A percentile compares a stretch with the other conserved stretches of the same genome.
These are phyloP conservation scores for Microcebus jonahi DNA, from an alignment of 2,113 vertebrate genomes.

Conservation along the genomic window DNA sequence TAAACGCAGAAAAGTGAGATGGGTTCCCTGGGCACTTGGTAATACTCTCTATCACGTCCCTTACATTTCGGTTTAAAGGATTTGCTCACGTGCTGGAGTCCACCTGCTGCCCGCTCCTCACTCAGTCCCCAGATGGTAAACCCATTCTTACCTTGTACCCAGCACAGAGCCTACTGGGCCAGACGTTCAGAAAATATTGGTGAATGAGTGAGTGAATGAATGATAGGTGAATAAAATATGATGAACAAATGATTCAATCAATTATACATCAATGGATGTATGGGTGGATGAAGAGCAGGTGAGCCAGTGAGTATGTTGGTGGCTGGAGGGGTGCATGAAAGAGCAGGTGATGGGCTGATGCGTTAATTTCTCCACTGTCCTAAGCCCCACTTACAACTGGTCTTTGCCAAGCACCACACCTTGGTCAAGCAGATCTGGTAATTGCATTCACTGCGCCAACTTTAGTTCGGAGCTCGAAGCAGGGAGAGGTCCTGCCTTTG, in stretches of 20 bases:
- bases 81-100: not conserved
- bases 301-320: rapidly evolving
- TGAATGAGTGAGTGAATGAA: not conserved
- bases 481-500: not conserved
- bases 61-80: not conserved
- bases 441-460: not conserved
- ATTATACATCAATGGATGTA: not conserved
- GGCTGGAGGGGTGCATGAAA: rapidly evolving
- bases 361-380: not conserved
- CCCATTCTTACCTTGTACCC: not conserved
- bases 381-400: not conserved
- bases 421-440: not conserved
- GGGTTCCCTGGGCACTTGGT: not conserved
- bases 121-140: not conserved
- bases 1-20: not conserved
- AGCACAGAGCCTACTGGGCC: not conserved
- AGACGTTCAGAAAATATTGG: not conserved
- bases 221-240: not conserved
- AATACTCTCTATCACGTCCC: rapidly evolving
- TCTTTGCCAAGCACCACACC: not conserved
- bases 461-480: not conserved
- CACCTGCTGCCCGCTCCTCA: rapidly evolving
- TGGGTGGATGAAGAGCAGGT: not conserved
- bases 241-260: not conserved
- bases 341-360: not conserved